A percentile compares a stretch with the other conserved stretches of the same genome.
These are phyloP conservation scores for Premnoplex brunnescens DNA, from an alignment of 2,797 vertebrate genomes.

Conservation along the genomic window DNA sequence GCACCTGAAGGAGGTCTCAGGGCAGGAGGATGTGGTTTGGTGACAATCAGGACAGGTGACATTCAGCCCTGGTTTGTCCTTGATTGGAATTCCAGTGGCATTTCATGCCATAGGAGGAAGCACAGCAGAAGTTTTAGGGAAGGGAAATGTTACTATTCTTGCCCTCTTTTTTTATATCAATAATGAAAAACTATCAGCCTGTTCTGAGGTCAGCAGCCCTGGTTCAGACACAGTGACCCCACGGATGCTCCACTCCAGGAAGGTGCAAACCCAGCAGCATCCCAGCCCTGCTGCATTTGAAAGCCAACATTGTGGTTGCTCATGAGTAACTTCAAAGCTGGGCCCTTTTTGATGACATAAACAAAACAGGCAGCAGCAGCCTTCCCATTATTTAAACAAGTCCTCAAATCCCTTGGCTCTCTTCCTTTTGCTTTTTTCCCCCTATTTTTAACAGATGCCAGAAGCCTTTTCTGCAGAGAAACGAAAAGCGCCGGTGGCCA, in stretches of 20 bases:
- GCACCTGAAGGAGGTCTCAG: not conserved
- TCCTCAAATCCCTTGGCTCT: not conserved
- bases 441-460: not conserved
- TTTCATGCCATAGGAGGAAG: fast-evolving
- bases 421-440: not conserved
- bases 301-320: not conserved
- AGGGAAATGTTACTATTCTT: fast-evolving
- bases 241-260: fast-evolving
- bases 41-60: not conserved
- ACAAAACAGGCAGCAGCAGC: constrained; percentile 3
- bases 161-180: not conserved
- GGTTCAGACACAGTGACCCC: fast-evolving
- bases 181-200: fast-evolving
- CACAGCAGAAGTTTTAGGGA: not conserved
- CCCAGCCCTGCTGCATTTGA: fast-evolving
- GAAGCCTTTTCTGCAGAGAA: constrained; percentile 4
- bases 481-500: not conserved
- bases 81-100: fast-evolving
- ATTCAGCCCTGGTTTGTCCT: not conserved
- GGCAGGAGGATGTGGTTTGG: not conserved
- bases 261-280: not conserved
- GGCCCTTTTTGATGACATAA: not conserved
- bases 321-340: not conserved
- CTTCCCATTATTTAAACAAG: not conserved
- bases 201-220: not conserved